Base-by-base conservation (phyloP, 2,888 invertebrate species). In the Pherbina coryleti region DNA sequence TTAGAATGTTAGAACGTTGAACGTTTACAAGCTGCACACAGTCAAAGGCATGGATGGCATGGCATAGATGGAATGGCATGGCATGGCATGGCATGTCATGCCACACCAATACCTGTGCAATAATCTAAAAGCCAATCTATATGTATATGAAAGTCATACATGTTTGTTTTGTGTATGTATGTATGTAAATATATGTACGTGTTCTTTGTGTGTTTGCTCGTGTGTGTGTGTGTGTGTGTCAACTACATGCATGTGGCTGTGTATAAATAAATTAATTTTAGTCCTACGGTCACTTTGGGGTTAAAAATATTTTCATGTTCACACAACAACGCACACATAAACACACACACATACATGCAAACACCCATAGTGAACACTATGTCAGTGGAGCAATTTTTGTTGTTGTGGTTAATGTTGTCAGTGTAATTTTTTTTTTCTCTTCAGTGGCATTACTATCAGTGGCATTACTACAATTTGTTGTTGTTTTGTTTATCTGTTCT, bases 201-300 rank as follows among this genome's bases (percentile, higher is more conserved):
- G 37, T 5, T 9, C 25, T 17, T 8, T 19, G 49, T 17, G 53
- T 70, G 22, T 49, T 31, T n/a, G 31, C 31, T 53, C 7, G 53
- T 22, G 2, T 51, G 53, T 37, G 34, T 60, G 64, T 66, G n/a
- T 64, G 17, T 34, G 7, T 66, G 25, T 60, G 57, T 22, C 19
- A 22, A 60, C 57, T 22, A 22, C 8, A 28, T 60, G 34, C 25
- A 14, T 51, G 69, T 69, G 25, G 28, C 11, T 55, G 25, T 25
- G 28, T 55, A 53, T 53, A 53, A 70, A 70, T 70, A 55, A 70
- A 70, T 70, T 74, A 74, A 64, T 74, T 28, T 64, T 31, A 25
- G 14, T 62, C n/a, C 17, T 64, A 62, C 44, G n/a, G 44, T 64
- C 49, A 31, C 44, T 25, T 74, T 64, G 49, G 25, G 49, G 44